Evolutionary conservation across 2,113 vertebrate species (phyloP).

Genomic region (Stigmatopora nigra): DNA sequence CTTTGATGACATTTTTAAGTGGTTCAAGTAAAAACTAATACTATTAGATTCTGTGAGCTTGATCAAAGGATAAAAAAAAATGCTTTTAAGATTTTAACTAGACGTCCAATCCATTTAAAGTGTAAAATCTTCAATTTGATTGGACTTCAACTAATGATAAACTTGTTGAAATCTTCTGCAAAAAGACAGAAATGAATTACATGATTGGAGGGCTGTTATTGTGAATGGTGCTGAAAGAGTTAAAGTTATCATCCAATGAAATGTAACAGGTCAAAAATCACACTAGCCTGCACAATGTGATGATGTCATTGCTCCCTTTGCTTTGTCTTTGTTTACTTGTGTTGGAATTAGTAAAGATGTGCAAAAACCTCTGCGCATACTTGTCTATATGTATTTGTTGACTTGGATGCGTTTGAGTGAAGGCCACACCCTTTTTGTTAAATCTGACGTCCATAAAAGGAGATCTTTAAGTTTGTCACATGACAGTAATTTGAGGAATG

Average conservation of each 20-base stretch:
- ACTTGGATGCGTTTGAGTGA: slow-evolving; percentile 46
- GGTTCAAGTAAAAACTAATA: neutral
- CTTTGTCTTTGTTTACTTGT: slow-evolving; percentile 12
- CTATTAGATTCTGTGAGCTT: neutral
- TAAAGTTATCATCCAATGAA: neutral
- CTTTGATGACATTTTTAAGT: neutral
- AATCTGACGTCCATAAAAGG: slow-evolving; percentile 74
- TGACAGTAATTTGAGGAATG: slow-evolving; percentile 76
- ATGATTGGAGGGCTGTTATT: too few species aligned
- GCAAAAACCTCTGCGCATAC: slow-evolving; percentile 24
- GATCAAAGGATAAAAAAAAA: neutral
- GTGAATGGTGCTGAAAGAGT: too few species aligned
- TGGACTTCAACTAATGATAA: too few species aligned
- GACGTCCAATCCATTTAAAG: too few species aligned
- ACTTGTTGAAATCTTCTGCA: too few species aligned
- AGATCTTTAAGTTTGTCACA: slow-evolving; percentile 79
- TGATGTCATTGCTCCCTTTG: slow-evolving; percentile 10
- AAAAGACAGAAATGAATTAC: too few species aligned
- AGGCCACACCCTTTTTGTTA: slow-evolving; percentile 60
- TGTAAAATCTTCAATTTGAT: too few species aligned
- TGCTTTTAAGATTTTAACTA: neutral
- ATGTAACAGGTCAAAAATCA: neutral
- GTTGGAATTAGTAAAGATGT: slow-evolving; percentile 25
- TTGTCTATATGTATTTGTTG: slow-evolving; percentile 30
- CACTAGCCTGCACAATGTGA: neutral